Evolutionary conservation across 2,888 invertebrate genomes (phyloP).

Genomic region (Phengaris arion): DNA sequence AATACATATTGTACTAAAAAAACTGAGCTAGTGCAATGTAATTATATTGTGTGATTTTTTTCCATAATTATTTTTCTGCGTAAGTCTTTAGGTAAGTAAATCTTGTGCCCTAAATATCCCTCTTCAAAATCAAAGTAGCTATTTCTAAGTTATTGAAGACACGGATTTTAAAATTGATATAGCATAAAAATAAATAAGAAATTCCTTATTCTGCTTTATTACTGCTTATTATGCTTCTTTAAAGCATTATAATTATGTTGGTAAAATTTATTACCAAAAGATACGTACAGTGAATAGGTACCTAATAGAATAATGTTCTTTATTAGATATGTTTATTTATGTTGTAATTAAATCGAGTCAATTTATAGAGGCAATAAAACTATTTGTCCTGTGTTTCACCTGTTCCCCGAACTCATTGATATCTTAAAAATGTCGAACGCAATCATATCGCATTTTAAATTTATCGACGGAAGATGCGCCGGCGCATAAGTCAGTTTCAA

Average conservation of each 20-base stretch:
- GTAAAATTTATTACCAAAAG: constrained; percentile 3
- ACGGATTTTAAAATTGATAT: neutral
- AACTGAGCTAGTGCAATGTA: no score
- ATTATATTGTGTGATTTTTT: no score
- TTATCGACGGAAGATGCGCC: constrained; percentile 39
- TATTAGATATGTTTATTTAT: constrained; percentile 14
- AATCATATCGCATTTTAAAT: constrained; percentile 41
- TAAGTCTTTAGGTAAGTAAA: no score
- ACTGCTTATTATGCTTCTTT: neutral
- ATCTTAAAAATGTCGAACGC: constrained; percentile 32
- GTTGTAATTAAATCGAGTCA: constrained; percentile 6
- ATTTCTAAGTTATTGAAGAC: neutral
- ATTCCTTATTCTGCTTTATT: no score
- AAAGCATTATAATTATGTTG: neutral
- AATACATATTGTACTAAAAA: no score
- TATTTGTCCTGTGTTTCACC: constrained; percentile 24
- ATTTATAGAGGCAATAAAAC: constrained; percentile 23
- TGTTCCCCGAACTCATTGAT: constrained; percentile 9
- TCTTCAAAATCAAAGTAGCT: no score
- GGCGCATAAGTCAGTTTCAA: constrained; percentile 48
- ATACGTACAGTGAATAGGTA: neutral
- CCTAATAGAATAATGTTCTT: neutral
- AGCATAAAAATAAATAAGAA: neutral
- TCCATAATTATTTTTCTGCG: no score
- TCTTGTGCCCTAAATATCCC: no score